Percentiles rank a stretch among this genome's conserved stretches.
phyloP scores from a whole-genome alignment of 2,113 vertebrate species.

The Indicator indicator region DNA sequence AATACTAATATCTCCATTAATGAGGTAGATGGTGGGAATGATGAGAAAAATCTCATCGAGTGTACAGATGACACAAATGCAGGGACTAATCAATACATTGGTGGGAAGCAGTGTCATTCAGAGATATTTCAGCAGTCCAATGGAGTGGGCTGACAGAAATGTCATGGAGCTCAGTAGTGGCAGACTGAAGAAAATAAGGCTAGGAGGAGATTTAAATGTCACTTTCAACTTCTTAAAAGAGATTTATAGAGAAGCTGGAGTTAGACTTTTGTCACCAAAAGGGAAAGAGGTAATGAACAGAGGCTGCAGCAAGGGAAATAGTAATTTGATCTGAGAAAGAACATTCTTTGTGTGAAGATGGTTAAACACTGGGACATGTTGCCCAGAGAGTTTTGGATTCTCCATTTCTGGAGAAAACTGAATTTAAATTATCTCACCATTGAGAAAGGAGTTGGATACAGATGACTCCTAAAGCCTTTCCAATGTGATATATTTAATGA shows the following conservation, averaged over 20 bases:
- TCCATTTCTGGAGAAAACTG: not conserved
- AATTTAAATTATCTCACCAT: not conserved
- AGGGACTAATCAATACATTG: not conserved
- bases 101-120: not conserved
- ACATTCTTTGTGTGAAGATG: too few species aligned
- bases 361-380: too few species aligned
- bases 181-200: conserved; percentile 42
- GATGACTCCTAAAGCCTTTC: not conserved
- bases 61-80: not conserved
- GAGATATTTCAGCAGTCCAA: not conserved
- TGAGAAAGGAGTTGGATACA: not conserved
- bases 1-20: conserved; percentile 35
- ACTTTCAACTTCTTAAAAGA: conserved; percentile 40
- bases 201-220: conserved; percentile 33
- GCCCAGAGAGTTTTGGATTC: not conserved
- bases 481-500: not conserved
- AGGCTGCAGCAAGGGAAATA: not conserved
- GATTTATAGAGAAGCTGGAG: conserved; percentile 28
- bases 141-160: too few species aligned
- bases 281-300: conserved; percentile 14
- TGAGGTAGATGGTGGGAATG: not conserved
- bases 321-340: not conserved
- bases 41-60: conserved; percentile 16
- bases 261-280: conserved; percentile 41
- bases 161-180: not conserved